phyloP scores from a whole-genome alignment of 2,888 invertebrate species.

The Zelleria hepariella region DNA sequence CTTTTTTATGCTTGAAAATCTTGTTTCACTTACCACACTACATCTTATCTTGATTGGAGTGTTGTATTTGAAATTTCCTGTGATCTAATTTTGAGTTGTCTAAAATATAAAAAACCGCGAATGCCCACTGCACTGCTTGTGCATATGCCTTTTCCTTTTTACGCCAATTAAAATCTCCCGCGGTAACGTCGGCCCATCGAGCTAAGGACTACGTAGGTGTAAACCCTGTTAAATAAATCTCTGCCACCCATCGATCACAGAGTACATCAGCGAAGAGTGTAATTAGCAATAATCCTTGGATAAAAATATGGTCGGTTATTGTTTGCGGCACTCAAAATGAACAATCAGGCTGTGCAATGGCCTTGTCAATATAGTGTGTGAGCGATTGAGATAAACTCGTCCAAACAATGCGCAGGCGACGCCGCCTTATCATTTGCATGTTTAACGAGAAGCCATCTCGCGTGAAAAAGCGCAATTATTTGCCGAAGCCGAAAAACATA shows the following conservation, averaged over 20 bases:
- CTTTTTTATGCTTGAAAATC: background rate
- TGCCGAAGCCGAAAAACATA: background rate
- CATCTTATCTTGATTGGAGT: background rate
- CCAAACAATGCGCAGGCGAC: constrained; percentile 22
- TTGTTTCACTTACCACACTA: background rate
- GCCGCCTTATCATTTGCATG: constrained; percentile 23
- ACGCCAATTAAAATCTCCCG: too few species aligned
- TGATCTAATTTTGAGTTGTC: too few species aligned
- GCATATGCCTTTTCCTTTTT: too few species aligned
- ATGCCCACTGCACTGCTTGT: too few species aligned
- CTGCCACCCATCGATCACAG: background rate
- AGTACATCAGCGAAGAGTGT: background rate
- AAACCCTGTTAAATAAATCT: background rate
- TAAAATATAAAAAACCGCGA: too few species aligned
- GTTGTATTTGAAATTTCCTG: background rate
- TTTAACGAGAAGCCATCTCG: background rate
- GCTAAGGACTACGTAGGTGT: too few species aligned
- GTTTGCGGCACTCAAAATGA: background rate
- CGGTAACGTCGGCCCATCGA: too few species aligned
- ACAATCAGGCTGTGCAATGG: constrained; percentile 19
- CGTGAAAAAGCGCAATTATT: background rate
- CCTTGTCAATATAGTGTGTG: constrained; percentile 35
- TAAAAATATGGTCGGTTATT: background rate
- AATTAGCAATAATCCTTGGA: background rate
- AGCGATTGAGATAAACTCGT: constrained; percentile 35